These are phyloP conservation scores for Melanostoma scalare DNA, from an alignment of 2,888 invertebrate genomes.

Conservation along the genomic window DNA sequence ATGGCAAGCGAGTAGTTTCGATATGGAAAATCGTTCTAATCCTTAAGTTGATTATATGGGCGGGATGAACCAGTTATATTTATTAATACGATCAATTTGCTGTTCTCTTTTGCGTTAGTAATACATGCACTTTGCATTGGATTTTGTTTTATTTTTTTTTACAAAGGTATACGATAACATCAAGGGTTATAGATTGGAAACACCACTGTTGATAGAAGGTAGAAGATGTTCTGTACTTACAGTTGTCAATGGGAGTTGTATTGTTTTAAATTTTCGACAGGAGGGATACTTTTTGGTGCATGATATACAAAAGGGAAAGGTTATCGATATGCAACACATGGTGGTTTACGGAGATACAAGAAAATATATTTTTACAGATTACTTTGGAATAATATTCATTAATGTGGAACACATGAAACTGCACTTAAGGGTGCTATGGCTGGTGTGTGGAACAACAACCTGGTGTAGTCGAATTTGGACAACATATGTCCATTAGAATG, in stretches of 20 bases:
- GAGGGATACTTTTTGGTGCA: slow-evolving; percentile 29
- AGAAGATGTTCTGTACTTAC: slow-evolving; percentile 12
- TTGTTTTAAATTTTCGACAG: slow-evolving; percentile 54
- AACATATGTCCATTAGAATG: slow-evolving; percentile 72
- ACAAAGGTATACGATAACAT: slow-evolving; percentile 24
- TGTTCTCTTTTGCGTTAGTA: slow-evolving; percentile 81
- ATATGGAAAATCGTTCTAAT: slow-evolving; percentile 77
- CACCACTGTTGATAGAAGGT: slow-evolving; percentile 35
- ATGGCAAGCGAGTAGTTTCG: slow-evolving; percentile 70
- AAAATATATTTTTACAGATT: slow-evolving; percentile 49
- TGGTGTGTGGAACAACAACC: slow-evolving; percentile 14
- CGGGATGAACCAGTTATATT: slow-evolving; percentile 82
- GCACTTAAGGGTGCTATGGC: slow-evolving; percentile 65
- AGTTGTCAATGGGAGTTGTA: slow-evolving; percentile 19
- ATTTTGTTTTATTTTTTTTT: slow-evolving; percentile 50
- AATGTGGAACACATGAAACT: slow-evolving; percentile 71
- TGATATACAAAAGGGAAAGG: not conserved
- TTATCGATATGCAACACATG: slow-evolving; percentile 61
- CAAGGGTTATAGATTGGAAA: slow-evolving; percentile 51
- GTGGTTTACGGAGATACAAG: slow-evolving; percentile 21
- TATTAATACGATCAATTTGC: slow-evolving; percentile 83
- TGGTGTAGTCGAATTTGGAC: slow-evolving; percentile 32
- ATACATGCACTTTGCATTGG: slow-evolving; percentile 54
- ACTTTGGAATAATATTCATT: slow-evolving; percentile 73
- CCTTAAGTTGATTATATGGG: slow-evolving; percentile 81